Evolutionary conservation across 1,140 invertebrate genomes (phyloP).

Genomic region (Diabrotica undecimpunctata): DNA sequence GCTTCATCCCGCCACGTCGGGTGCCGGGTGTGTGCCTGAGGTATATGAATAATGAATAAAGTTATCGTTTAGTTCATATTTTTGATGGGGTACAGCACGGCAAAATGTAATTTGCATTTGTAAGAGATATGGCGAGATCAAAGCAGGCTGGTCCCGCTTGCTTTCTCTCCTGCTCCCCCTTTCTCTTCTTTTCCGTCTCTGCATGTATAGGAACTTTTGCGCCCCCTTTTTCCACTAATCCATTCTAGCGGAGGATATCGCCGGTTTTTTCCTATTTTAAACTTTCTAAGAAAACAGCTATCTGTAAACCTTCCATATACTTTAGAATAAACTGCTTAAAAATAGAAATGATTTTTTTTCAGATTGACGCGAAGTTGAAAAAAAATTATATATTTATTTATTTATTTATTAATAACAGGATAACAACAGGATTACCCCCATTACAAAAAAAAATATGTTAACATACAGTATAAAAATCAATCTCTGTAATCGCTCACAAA

Average conservation of each 20-base stretch:
- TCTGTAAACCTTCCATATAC: no score
- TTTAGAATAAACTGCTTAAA: no score
- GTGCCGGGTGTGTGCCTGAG: constrained; percentile 34
- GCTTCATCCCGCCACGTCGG: not conserved
- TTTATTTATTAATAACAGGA: no score
- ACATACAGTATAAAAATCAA: no score
- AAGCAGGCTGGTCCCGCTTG: constrained; percentile 36
- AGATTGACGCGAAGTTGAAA: no score
- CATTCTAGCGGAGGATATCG: constrained; percentile 13
- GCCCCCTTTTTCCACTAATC: constrained; percentile 21
- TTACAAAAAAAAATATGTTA: no score
- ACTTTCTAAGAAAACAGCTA: no score
- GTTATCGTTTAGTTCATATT: constrained; percentile 52
- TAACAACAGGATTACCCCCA: no score
- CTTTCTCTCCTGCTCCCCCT: constrained; percentile 15
- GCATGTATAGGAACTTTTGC: constrained; percentile 22
- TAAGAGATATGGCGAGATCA: constrained; percentile 49
- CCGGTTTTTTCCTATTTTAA: not conserved
- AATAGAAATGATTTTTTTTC: no score
- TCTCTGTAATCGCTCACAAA: no score
- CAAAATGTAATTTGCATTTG: constrained; percentile 51
- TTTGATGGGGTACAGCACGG: constrained; percentile 47
- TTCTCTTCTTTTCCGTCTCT: constrained; percentile 13
- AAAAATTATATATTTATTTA: no score
- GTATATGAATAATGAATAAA: constrained; percentile 51